Evolutionary conservation across 1,140 invertebrate genomes (phyloP).

Genomic region (Diuraphis noxia): DNA sequence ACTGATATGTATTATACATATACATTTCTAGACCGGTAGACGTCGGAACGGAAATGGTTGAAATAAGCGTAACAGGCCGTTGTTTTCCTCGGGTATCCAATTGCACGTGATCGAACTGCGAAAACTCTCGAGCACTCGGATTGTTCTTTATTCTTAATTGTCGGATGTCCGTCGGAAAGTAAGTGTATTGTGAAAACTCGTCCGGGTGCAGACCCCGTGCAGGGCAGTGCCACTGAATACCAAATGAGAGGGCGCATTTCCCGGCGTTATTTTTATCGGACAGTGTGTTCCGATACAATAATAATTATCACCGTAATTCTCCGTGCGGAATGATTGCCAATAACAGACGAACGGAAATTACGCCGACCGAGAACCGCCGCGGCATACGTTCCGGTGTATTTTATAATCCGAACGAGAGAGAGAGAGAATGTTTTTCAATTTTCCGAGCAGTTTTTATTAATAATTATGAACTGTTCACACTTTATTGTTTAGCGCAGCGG

Average conservation of each 20-base stretch:
- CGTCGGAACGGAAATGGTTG: neutral
- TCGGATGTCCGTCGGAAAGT: neutral
- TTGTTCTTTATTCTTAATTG: slow-evolving; percentile 26
- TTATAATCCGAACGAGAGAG: neutral
- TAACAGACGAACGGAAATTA: neutral
- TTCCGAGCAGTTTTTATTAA: neutral
- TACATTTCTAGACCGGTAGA: neutral
- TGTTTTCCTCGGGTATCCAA: neutral
- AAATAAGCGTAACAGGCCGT: neutral
- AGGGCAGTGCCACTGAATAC: slow-evolving; percentile 8
- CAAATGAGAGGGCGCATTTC: neutral
- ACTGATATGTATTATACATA: no score
- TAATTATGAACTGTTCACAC: neutral
- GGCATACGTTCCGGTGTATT: neutral
- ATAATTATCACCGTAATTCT: slow-evolving; percentile 10
- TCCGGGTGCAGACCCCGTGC: neutral
- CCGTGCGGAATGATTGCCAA: slow-evolving; percentile 33
- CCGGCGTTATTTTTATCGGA: neutral
- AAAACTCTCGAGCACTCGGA: neutral
- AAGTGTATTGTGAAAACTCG: slow-evolving; percentile 6
- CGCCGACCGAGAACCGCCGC: neutral
- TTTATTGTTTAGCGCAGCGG: no score
- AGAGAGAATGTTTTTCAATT: neutral
- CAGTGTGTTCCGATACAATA: neutral
- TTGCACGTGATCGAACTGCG: slow-evolving; percentile 7